Evolutionary conservation across 2,113 vertebrate genomes (phyloP), one percentile per base, ranked within the genome.

Genomic region (Chamaetylas fuelleborni): DNA sequence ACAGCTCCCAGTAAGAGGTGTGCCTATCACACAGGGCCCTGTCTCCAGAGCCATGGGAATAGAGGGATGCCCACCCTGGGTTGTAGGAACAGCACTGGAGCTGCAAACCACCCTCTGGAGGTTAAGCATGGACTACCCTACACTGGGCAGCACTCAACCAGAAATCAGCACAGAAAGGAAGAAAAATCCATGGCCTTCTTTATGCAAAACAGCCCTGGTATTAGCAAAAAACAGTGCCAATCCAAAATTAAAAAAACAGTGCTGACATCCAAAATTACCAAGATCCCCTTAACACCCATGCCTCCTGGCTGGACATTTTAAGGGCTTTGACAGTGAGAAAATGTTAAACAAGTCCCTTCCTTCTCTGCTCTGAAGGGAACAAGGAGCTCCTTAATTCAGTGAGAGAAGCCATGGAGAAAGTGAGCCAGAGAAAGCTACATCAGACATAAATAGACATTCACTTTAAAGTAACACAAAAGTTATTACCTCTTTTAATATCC

Each of bases 401-500:
- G 65, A 71, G 53, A 95, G 36, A 87, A 85, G 36, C 48, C 47
- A 61, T 5, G 26, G 24, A 90, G 19, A 62, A 92, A 92, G 72
- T 10, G 64, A 90, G 45, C 47, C 76, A 80, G 53, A 45, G 67
- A 88, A 92, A 74, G 65, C 77, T 76, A 31, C 47, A 66, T 81
- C 80, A 95, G 84, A 69, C 56, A 67, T 81, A 93, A 81, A 47
- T n/a, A 84, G 62, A 69, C 83, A 81, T 42, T 33, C 53, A 85
- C 84, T 91, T 51, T 58, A 76, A 88, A 90, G 61, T 47, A 93
- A 88, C 2, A 13, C 47, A 53, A 42, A 95, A 96, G 65, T 95
- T 95, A 88, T 83, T 95, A 88, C 69, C 70, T 95, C 88, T 91
- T 83, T 82, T 85, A 94, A 93, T 88, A 96, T 84, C 92, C 89